A percentile compares a stretch with the other conserved stretches of the same genome.
These are phyloP conservation scores for Leptinotarsa undecemlineata DNA, from an alignment of 1,140 invertebrate species.

Conservation along the genomic window DNA sequence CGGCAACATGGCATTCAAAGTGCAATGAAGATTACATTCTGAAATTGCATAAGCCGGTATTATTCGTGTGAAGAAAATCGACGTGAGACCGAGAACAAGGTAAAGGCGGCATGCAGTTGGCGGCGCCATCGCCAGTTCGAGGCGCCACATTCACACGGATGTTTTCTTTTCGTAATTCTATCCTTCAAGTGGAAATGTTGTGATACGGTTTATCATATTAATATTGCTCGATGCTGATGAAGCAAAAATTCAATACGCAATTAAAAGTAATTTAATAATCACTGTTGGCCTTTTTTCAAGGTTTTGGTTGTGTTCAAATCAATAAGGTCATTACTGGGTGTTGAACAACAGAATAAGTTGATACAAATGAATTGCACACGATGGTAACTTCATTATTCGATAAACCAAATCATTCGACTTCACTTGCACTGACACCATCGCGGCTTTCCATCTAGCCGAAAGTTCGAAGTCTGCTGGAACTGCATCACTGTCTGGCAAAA, in stretches of 20 bases:
- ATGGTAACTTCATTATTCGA: too few relatives aligned
- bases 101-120: background rate
- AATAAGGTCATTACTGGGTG: too few relatives aligned
- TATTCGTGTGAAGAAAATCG: conserved; percentile 1
- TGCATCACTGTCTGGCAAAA: too few relatives aligned
- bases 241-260: background rate
- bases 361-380: too few relatives aligned
- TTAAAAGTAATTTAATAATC: background rate
- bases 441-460: too few relatives aligned
- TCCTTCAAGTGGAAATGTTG: background rate
- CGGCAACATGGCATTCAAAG: background rate
- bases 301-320: too few relatives aligned
- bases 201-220: background rate
- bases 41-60: conserved; percentile 2
- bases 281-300: too few relatives aligned
- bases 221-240: background rate
- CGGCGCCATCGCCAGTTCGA: background rate
- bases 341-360: too few relatives aligned
- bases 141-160: conserved; percentile 1
- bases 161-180: background rate
- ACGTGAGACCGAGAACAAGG: background rate
- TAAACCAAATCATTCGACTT: too few relatives aligned
- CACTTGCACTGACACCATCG: too few relatives aligned
- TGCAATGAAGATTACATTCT: background rate
- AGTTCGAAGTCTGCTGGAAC: too few relatives aligned